A percentile compares a stretch with the other conserved stretches of the same genome.
Conservation (phyloP, 2,113 vertebrate species). For the Myotis davidii region DNA sequence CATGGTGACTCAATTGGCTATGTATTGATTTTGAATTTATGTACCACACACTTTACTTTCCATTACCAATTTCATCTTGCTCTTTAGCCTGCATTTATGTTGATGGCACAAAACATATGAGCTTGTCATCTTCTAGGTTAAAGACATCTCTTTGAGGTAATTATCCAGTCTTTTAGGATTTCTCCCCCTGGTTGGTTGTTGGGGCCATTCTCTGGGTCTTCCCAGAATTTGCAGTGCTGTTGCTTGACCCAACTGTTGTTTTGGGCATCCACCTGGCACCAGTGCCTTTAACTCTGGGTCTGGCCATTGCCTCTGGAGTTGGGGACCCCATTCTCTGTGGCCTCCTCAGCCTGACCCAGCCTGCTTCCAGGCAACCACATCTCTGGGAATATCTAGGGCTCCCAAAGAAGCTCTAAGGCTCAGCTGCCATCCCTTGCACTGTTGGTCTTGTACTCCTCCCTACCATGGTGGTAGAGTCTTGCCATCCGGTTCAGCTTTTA, state of each 20-base stretch:
- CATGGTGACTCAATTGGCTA: not conserved
- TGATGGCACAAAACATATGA: not conserved
- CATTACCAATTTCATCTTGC: not conserved
- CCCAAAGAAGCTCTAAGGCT: not conserved
- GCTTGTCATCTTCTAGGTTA: not conserved
- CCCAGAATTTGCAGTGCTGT: not conserved
- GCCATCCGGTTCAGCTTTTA: not conserved
- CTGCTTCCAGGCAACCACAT: not conserved
- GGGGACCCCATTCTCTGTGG: not conserved
- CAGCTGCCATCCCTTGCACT: not conserved
- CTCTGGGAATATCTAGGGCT: not conserved
- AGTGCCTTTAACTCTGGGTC: not conserved
- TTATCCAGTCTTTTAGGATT: not conserved
- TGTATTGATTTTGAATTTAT: constrained; percentile 27
- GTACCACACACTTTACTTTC: not conserved
- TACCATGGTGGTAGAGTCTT: not conserved
- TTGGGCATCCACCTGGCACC: not conserved
- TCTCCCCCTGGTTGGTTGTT: not conserved
- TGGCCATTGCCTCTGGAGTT: not conserved
- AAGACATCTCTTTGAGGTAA: not conserved
- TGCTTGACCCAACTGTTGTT: not conserved
- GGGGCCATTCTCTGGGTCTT: not conserved
- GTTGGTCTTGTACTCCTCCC: not conserved
- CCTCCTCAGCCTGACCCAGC: not conserved
- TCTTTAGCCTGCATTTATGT: not conserved